Conservation (phyloP, 2,888 invertebrate genomes). For the Eilema sororculum region DNA sequence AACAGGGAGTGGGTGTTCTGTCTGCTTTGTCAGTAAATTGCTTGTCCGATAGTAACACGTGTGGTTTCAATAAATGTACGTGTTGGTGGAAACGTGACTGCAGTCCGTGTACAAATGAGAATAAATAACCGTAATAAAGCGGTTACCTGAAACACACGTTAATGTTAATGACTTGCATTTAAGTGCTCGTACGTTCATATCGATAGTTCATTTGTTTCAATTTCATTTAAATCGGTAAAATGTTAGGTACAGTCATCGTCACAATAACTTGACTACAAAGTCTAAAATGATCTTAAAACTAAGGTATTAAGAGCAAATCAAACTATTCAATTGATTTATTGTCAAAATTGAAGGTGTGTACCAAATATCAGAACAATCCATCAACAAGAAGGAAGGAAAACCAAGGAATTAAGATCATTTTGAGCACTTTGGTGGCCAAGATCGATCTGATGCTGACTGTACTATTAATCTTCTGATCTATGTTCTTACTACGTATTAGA, state of each 20-base stretch:
- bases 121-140: slow-evolving; percentile 17
- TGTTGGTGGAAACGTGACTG: slow-evolving; percentile 28
- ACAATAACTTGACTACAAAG: no score
- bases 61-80: slow-evolving; percentile 37
- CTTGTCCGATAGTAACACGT: slow-evolving; percentile 53
- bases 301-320: no score
- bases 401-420: no score
- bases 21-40: slow-evolving; percentile 65
- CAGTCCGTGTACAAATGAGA: slow-evolving; percentile 15
- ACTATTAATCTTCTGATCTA: not conserved
- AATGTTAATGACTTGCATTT: slow-evolving; percentile 21
- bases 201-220: not conserved
- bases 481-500: not conserved
- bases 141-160: slow-evolving; percentile 20
- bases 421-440: no score
- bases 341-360: no score
- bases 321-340: no score
- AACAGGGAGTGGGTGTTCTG: slow-evolving; percentile 29
- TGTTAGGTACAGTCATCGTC: no score
- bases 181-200: not conserved
- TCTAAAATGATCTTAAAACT: no score
- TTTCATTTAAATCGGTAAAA: not conserved
- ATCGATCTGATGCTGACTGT: no score
- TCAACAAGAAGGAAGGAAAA: no score
- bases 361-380: no score